Percentiles rank a stretch among this genome's conserved stretches.
Conservation (phyloP, 1,140 invertebrate species). For the Listronotus oregonensis region DNA sequence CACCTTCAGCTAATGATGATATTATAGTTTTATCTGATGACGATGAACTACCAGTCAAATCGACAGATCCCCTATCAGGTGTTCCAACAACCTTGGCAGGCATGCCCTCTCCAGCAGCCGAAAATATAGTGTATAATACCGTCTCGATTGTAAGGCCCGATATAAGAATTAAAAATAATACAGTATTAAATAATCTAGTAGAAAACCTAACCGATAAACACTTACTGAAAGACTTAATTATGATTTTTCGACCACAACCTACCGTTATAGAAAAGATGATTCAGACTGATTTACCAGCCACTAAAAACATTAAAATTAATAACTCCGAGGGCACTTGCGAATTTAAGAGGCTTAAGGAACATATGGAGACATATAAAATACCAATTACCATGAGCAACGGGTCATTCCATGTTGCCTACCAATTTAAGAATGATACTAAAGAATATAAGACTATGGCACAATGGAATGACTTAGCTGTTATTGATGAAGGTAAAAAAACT, state of each 20-base stretch:
- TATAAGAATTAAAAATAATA: constrained; percentile 24
- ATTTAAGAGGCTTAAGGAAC: constrained; percentile 35
- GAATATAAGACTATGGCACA: neutral
- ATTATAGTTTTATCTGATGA: constrained; percentile 35
- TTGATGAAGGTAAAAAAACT: neutral
- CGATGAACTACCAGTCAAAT: constrained; percentile 9
- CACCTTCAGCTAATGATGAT: neutral
- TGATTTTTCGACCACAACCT: neutral
- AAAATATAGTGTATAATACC: constrained; percentile 5
- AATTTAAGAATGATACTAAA: constrained; percentile 6
- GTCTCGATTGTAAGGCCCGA: constrained; percentile 32
- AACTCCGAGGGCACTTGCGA: constrained; percentile 10
- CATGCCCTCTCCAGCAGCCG: neutral
- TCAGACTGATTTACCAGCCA: constrained; percentile 22
- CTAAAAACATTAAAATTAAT: constrained; percentile 22
- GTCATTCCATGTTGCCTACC: constrained; percentile 20
- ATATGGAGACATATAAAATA: constrained; percentile 33
- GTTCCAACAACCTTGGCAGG: neutral
- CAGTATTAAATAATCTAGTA: constrained; percentile 5
- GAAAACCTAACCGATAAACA: constrained; percentile 11
- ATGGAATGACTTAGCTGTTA: constrained; percentile 22
- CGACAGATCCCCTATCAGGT: neutral
- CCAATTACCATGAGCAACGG: constrained; percentile 36
- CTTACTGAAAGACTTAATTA: constrained; percentile 19
- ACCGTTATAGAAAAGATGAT: neutral